Evolutionary conservation across 2,797 vertebrate species (phyloP).

Genomic region (Etheostoma perlongum): DNA sequence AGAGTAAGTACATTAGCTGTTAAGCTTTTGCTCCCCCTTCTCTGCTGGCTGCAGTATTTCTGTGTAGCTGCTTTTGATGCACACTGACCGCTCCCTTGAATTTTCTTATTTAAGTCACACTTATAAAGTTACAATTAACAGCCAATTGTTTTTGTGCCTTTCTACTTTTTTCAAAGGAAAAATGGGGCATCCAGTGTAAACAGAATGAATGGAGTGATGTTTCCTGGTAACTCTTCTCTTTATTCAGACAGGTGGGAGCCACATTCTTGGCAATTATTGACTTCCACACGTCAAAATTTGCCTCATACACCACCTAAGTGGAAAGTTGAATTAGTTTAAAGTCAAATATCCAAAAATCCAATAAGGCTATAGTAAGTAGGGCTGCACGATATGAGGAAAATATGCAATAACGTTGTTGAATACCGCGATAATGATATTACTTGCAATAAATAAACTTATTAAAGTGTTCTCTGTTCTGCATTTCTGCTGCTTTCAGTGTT

Average conservation of each 20-base stretch:
- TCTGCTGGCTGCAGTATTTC: constrained; percentile 25
- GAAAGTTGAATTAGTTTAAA: constrained; percentile 15
- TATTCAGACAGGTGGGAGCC: constrained; percentile 90
- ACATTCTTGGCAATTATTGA: constrained; percentile 42
- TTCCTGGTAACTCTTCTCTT: constrained; percentile 91
- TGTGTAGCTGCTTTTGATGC: constrained; percentile 18
- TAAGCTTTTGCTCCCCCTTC: constrained; percentile 7
- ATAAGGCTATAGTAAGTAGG: neutral
- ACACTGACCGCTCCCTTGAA: constrained; percentile 32
- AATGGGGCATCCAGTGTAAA: constrained; percentile 91
- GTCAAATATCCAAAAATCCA: constrained; percentile 15
- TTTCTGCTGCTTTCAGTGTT: no score
- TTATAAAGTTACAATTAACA: constrained; percentile 45
- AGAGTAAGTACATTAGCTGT: constrained; percentile 80
- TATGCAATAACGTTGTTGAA: no score
- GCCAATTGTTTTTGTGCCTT: constrained; percentile 40
- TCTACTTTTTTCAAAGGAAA: constrained; percentile 86
- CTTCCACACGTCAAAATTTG: constrained; percentile 35
- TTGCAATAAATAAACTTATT: no score
- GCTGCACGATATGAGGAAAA: no score
- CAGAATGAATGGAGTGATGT: constrained; percentile 98
- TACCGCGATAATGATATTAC: no score
- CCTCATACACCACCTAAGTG: constrained; percentile 15
- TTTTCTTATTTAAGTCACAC: constrained; percentile 28
- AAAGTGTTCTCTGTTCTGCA: no score